These are phyloP conservation scores for Alexandromys oeconomus DNA, from an alignment of 2,797 vertebrate genomes.

Conservation along the genomic window DNA sequence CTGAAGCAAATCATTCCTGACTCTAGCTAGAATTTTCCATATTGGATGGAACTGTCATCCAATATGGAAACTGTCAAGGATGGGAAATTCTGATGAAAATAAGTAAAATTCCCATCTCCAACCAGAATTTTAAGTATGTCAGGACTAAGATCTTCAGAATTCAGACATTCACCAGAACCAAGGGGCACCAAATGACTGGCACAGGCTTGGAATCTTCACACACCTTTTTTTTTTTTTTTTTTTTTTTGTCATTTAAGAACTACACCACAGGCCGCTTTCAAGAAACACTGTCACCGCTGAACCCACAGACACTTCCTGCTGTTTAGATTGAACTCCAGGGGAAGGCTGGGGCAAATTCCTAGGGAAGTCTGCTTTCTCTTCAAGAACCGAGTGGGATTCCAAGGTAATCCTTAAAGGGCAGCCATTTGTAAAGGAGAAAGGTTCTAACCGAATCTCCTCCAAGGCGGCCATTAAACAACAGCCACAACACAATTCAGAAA, in stretches of 20 bases:
- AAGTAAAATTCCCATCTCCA: conserved; percentile 12
- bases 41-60: too few species aligned
- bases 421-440: conserved; percentile 82
- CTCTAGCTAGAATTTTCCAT: conserved; percentile 27
- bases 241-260: not conserved
- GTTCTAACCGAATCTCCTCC: conserved; percentile 76
- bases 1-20: not conserved
- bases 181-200: not conserved
- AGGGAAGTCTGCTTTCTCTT: conserved; percentile 80
- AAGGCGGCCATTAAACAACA: conserved; percentile 72
- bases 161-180: conserved; percentile 24
- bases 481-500: conserved; percentile 22
- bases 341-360: conserved; percentile 77
- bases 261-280: conserved; percentile 26
- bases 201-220: not conserved
- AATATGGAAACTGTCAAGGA: not conserved
- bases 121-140: conserved; percentile 26
- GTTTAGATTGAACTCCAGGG: conserved; percentile 79
- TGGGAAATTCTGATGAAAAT: conserved; percentile 17
- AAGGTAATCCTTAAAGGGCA: conserved; percentile 83
- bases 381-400: conserved; percentile 81
- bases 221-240: not conserved
- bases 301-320: conserved; percentile 76
- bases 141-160: conserved; percentile 36
- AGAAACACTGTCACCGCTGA: conserved; percentile 30